Conservation (phyloP, 2,888 invertebrate genomes). For the Gordius sp. region DNA sequence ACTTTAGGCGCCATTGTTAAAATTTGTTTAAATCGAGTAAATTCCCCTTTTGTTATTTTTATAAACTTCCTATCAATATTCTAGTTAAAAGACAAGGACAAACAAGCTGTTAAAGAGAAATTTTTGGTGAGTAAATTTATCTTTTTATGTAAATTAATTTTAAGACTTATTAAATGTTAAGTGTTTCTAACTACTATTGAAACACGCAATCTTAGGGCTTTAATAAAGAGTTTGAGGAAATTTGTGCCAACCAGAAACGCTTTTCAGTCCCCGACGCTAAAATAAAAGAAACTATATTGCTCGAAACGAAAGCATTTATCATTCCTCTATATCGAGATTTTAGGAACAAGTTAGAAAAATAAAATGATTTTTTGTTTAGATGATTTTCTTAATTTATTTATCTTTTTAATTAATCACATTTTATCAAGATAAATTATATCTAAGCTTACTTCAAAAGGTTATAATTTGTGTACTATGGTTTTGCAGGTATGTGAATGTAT, state of each 20-base stretch:
- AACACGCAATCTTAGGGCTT: constrained; percentile 1
- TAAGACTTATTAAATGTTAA: too few species aligned
- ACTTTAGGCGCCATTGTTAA: too few species aligned
- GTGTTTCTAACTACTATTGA: too few species aligned
- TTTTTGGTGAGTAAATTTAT: neutral
- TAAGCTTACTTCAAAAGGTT: too few species aligned
- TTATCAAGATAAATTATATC: neutral
- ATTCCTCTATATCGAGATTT: constrained; percentile 8
- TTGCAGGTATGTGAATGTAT: neutral
- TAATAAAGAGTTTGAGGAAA: constrained; percentile 14
- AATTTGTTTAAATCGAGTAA: too few species aligned
- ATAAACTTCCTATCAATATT: too few species aligned
- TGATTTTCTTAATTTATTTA: constrained; percentile 4
- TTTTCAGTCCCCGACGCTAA: neutral
- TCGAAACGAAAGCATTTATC: constrained; percentile 1
- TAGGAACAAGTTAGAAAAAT: constrained; percentile 12
- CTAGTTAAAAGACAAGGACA: constrained; percentile 6
- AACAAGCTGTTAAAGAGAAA: constrained; percentile 14
- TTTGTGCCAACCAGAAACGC: neutral
- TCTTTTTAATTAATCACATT: neutral
- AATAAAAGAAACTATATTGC: neutral
- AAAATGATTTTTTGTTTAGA: neutral
- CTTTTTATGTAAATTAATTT: neutral
- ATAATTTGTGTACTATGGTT: neutral
- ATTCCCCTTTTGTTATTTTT: neutral